Base-by-base conservation (phyloP, 2,888 invertebrate genomes). In the Mycogona germanica region DNA sequence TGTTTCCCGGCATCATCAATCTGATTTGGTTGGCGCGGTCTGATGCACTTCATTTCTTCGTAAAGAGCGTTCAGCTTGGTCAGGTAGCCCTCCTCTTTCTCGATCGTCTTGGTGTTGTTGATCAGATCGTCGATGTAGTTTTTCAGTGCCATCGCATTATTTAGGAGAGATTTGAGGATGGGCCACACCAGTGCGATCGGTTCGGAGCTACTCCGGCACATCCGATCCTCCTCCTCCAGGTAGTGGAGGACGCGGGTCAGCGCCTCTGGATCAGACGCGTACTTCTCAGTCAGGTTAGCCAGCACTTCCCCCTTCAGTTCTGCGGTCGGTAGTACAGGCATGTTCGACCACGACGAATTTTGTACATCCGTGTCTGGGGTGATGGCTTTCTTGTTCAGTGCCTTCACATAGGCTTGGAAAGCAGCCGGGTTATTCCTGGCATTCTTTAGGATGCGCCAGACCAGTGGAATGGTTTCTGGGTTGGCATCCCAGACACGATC, bases 111-210 rank as follows among this genome's bases (percentile, higher is more conserved):
- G 29, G 45, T 46, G 50, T 50, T 40, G 17, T 46, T 40, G 1
- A 40, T 25, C 46, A 50, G 19, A 7, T 19, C 40, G n/a, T 50
- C 50, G 44, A 38, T 38, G 4, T 50, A 50, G 25, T 2, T 21
- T 17, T 50, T 40, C 25, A 50, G 23, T 25, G 28, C 44, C 4
- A 38, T 19, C 12, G 9, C 35, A 1, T 26, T 9, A 17, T 21
- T 4, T 4, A 50, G 19, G 14, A 28, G 23, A 19, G 19, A 35
- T 14, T 50, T 50, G 23, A 50, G 30, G 35, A 38, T 50, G 3
- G 23, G 32, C 50, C 50, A 50, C n/a, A 19, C 50, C 23, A 38
- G 50, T n/a, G 42, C 14, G 19, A 42, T 42, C 17, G 29, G 47
- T 2, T 14, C 4, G 19, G n/a, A 14, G 17, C 17, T 7, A 29